These are phyloP conservation scores for Takifugu flavidus DNA, from an alignment of 2,113 vertebrate genomes.

Conservation along the genomic window DNA sequence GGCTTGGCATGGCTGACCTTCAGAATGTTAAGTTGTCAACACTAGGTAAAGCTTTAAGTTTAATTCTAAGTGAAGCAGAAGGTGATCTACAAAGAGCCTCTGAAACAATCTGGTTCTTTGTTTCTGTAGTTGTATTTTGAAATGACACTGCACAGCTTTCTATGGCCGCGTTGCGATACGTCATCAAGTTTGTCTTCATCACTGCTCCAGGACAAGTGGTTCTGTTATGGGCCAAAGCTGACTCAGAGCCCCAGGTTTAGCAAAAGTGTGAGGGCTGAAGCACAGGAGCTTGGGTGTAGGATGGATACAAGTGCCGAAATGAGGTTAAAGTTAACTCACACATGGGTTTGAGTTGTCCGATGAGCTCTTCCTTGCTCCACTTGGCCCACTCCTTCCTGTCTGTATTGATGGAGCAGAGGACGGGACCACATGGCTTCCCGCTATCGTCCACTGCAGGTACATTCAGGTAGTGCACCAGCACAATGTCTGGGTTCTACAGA, in stretches of 20 bases:
- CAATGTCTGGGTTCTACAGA: constrained; percentile 93
- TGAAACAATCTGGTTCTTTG: constrained; percentile 24
- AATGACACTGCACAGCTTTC: not conserved
- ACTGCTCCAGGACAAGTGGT: constrained; percentile 9
- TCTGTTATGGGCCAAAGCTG: constrained; percentile 27
- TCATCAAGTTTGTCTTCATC: constrained; percentile 26
- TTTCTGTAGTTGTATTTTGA: not conserved
- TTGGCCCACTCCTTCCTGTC: constrained; percentile 99
- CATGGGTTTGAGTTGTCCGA: constrained; percentile 98
- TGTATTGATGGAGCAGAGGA: constrained; percentile 98
- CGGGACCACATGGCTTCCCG: constrained; percentile 94
- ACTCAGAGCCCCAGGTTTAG: constrained; percentile 29
- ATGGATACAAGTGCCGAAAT: constrained; percentile 9
- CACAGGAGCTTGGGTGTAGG: constrained; percentile 20
- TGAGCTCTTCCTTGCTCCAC: constrained; percentile 98
- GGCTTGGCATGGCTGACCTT: not conserved
- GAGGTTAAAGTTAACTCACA: constrained; percentile 81
- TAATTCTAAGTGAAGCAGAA: no score
- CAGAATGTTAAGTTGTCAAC: no score
- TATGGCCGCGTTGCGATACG: not conserved
- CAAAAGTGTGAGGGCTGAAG: constrained; percentile 23
- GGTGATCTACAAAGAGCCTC: constrained; percentile 2
- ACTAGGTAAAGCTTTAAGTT: no score
- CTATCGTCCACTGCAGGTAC: constrained; percentile 98
- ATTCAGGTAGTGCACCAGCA: constrained; percentile 98